Base-by-base conservation (phyloP, 2,113 vertebrate genomes). In the Capra hircus region DNA sequence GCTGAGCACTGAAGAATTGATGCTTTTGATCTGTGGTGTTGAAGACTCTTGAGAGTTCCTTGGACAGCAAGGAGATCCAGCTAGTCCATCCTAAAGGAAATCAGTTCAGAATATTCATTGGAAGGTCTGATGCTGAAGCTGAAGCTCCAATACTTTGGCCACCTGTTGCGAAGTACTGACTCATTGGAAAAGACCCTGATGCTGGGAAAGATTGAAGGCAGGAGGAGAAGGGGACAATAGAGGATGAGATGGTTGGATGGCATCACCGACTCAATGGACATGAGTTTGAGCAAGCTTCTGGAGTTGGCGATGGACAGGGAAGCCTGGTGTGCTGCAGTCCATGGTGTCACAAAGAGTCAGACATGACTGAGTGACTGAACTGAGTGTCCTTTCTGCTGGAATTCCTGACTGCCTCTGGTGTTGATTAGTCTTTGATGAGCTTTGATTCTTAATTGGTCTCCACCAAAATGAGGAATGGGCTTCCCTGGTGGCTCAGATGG, bases 381-480 rank as follows among this genome's bases (percentile, higher is more conserved):
- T 40, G 67, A 40, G 89, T 92, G 71, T 45, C 74, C 40, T 64
- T 89, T 91, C 62, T 84, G 52, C 23, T 90, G 81, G 25, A 64
- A 89, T 78, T 57, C 53, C 90, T 90, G 33, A 88, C 87, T 53
- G 92, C 80, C 15, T 14, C 55, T 85, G 50, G 62, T 64, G 71
- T 83, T 53, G 74, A 78, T 60, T 97, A 91, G 92, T n/a, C 28
- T 12, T 52, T 55, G 45, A 25, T 88, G 40, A 71, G 27, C 19
- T 86, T 60, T 91, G 71, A 57, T 71, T 93, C 45, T 83, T 96
- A 90, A 91, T 0, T 88, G 85, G 77, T 86, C 93, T 97, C 52
- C 89, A 55, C 40, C 43, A 84, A 86, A 30, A 57, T 40, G 89
- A 52, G 91, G 55, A 71, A 84, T 33, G 23, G 23, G 71, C 71